A percentile compares a stretch with the other conserved stretches of the same genome.
Conservation (phyloP, 2,888 invertebrate species). For the Zonitis immaculata region DNA sequence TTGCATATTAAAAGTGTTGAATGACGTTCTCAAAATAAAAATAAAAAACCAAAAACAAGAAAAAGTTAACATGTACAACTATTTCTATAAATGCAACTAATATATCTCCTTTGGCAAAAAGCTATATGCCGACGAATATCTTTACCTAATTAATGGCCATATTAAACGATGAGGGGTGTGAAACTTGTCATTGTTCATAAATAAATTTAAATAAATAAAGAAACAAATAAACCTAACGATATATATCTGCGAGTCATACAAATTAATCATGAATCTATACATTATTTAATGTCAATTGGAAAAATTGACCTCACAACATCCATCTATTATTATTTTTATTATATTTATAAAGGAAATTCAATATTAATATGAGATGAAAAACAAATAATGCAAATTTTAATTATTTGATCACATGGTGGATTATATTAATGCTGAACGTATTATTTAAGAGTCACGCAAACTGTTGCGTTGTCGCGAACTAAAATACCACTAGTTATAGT, state of each 20-base stretch:
- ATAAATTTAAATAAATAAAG: constrained; percentile 6
- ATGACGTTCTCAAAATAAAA: too few relatives aligned
- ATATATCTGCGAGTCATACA: constrained; percentile 38
- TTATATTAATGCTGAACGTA: too few relatives aligned
- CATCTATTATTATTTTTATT: too few relatives aligned
- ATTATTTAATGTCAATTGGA: constrained; percentile 48
- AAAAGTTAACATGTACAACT: constrained; percentile 23
- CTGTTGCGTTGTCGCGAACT: too few relatives aligned
- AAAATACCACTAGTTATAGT: too few relatives aligned
- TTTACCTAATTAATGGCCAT: not conserved
- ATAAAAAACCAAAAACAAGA: too few relatives aligned
- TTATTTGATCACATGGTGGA: too few relatives aligned
- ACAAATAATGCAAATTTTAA: too few relatives aligned
- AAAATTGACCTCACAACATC: constrained; percentile 47
- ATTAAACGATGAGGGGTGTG: constrained; percentile 5
- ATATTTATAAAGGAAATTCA: too few relatives aligned
- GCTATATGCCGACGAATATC: constrained; percentile 14
- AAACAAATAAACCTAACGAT: too few relatives aligned
- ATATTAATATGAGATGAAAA: too few relatives aligned
- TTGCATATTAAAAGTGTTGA: constrained; percentile 23
- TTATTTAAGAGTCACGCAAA: too few relatives aligned
- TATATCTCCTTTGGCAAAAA: constrained; percentile 22
- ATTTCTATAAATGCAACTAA: constrained; percentile 22
- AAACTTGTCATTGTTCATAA: constrained; percentile 2
- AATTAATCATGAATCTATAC: constrained; percentile 43